phyloP scores from a whole-genome alignment of 2,797 vertebrate species.

The Intellagama lesueurii region DNA sequence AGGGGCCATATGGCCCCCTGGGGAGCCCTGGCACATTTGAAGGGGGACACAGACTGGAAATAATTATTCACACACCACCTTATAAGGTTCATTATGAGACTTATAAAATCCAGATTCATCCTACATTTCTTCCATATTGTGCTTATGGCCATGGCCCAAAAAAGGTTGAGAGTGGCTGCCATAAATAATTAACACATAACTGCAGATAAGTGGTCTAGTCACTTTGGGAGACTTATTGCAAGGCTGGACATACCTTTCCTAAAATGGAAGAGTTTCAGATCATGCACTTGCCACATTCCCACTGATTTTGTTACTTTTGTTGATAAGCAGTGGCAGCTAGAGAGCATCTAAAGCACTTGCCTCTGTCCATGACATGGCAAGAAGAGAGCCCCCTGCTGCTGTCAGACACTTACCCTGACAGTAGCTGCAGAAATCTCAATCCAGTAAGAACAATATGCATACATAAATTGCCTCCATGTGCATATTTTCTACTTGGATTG shows the following conservation, averaged over 20 bases:
- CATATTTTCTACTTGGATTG: no score
- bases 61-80: no score
- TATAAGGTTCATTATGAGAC: no score
- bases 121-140: no score
- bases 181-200: conserved; percentile 9
- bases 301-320: background rate
- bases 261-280: background rate
- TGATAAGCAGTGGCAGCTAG: background rate
- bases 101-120: no score
- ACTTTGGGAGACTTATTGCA: background rate
- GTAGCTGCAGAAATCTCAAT: background rate
- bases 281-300: background rate
- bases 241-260: background rate
- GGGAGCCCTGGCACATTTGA: no score
- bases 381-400: no score
- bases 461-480: background rate
- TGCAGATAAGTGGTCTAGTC: background rate
- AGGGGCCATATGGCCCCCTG: no score
- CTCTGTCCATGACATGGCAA: background rate
- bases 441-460: background rate
- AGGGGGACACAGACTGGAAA: no score
- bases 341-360: background rate
- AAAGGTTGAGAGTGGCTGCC: no score
- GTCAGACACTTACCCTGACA: background rate
- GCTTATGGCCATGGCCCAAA: no score